Base-by-base conservation (phyloP, 64 coral and sea anemone species). In the Stylophora pistillata region DNA sequence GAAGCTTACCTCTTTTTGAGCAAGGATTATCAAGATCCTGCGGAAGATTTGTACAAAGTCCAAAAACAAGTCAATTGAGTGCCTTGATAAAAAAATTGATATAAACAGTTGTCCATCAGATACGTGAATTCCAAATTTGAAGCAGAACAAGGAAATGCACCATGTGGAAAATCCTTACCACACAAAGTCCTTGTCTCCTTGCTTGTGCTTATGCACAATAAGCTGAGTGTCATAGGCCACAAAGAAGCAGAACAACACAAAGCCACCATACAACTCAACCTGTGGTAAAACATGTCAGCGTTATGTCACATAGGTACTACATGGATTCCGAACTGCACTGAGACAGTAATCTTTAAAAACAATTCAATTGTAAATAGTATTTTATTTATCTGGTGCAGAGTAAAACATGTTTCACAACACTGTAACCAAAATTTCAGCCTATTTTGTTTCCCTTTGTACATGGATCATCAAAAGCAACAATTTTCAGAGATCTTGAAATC, bases 31-130 rank as follows among this genome's bases (percentile, higher is more conserved):
- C 96, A 99, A 95, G 84, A 99, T 85, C 60, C 93, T 74, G 74
- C 96, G 93, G 90, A 99, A 99, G 64, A 99, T 90, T 32, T 95
- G 85, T 56, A 99, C 88, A 77, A 99, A 99, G 71, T 99, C 96
- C 75, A 99, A 81, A 69, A 99, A 99, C 87, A 99, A 91, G 66
- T 99, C 96, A 56, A 99, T 81, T 15, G 89, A 99, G 59, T 99
- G 96, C 96, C 96, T 99, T 6, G 23, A 58, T 69, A 59, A 66
- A 86, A 60, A 27, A 60, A 14, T 27, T 26, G 20, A 58, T 15
- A 27, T 54, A 18, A 79, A 52, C 53, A 1, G 21, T 26, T 55
- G 18, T 4, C 23, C 18, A 69, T 7, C 12, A 85, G 20, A 33
- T 41, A 47, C 3, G 28, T 25, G 7, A 85, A 32, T 30, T 69